These are phyloP conservation scores for Bufo bufo DNA, from an alignment of 2,113 vertebrate genomes.

Conservation along the genomic window DNA sequence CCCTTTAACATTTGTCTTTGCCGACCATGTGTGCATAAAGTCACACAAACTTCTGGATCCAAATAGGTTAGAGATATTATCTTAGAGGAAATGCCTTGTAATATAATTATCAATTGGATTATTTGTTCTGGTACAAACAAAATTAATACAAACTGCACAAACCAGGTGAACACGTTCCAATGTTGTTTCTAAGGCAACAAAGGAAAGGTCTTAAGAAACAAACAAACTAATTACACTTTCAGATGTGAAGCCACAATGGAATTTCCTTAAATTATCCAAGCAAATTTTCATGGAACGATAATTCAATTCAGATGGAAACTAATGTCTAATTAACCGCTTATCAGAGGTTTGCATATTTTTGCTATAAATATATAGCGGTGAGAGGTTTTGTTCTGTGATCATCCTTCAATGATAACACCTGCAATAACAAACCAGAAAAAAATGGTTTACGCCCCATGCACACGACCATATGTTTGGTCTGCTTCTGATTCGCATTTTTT, in stretches of 20 bases:
- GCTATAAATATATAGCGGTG: not conserved
- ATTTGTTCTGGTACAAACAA: constrained; percentile 5
- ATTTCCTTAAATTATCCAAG: constrained; percentile 15
- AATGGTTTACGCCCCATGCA: not conserved
- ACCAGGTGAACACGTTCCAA: constrained; percentile 1
- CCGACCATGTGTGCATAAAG: not conserved
- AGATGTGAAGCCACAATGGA: constrained; percentile 27
- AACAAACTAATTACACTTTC: constrained; percentile 13
- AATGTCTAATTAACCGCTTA: not conserved
- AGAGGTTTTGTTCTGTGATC: not conserved
- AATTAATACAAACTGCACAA: not conserved
- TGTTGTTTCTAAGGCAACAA: not conserved
- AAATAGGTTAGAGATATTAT: not conserved
- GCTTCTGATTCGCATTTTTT: too few species aligned
- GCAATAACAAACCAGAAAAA: not conserved
- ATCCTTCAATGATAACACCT: not conserved
- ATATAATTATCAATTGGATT: not conserved
- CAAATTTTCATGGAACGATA: not conserved
- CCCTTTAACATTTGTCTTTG: not conserved
- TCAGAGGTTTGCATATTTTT: not conserved
- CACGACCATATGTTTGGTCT: too few species aligned
- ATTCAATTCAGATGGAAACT: not conserved
- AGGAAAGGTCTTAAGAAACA: not conserved
- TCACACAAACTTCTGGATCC: not conserved
- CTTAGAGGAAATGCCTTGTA: constrained; percentile 4